A percentile compares a stretch with the other conserved stretches of the same genome.
Evolutionary conservation across 2,888 invertebrate genomes (phyloP).

Genomic region (Andrena trimmerana): DNA sequence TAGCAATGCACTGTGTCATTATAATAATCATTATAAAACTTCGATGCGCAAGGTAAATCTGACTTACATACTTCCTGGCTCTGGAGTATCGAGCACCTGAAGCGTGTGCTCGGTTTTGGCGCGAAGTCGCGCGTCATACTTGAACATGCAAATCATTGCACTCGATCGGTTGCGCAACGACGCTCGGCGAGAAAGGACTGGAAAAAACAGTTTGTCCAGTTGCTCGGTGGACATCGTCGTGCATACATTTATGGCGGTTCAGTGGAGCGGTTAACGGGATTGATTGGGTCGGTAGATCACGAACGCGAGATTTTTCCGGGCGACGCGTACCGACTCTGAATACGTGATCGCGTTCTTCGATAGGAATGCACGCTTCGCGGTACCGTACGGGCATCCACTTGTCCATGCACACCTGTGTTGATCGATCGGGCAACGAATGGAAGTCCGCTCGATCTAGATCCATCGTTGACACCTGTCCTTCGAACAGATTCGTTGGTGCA

Average conservation of each 20-base stretch:
- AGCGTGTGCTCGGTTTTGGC: not conserved
- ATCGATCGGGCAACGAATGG: slow-evolving; percentile 17
- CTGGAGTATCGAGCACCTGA: not conserved
- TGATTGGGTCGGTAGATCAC: slow-evolving; percentile 59
- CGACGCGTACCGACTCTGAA: slow-evolving; percentile 52
- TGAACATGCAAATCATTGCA: slow-evolving; percentile 24
- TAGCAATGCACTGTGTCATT: not conserved
- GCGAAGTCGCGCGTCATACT: not conserved
- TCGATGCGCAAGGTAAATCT: not conserved
- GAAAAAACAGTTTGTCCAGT: slow-evolving; percentile 17
- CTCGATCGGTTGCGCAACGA: slow-evolving; percentile 2
- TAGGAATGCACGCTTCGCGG: slow-evolving; percentile 39
- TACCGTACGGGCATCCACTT: slow-evolving; percentile 58
- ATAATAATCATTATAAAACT: not conserved
- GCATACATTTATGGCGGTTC: slow-evolving; percentile 46
- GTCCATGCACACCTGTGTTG: slow-evolving; percentile 10
- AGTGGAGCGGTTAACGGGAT: slow-evolving; percentile 73
- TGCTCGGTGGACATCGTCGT: slow-evolving; percentile 38
- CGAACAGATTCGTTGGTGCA: slow-evolving; percentile 1
- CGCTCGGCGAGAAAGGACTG: not conserved
- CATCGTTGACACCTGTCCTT: slow-evolving; percentile 6
- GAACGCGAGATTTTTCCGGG: slow-evolving; percentile 64
- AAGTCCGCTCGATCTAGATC: not conserved
- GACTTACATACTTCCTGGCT: not conserved
- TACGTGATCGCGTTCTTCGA: slow-evolving; percentile 60